Evolutionary conservation across 1,140 invertebrate genomes (phyloP).

Genomic region (Drusus annulatus): DNA sequence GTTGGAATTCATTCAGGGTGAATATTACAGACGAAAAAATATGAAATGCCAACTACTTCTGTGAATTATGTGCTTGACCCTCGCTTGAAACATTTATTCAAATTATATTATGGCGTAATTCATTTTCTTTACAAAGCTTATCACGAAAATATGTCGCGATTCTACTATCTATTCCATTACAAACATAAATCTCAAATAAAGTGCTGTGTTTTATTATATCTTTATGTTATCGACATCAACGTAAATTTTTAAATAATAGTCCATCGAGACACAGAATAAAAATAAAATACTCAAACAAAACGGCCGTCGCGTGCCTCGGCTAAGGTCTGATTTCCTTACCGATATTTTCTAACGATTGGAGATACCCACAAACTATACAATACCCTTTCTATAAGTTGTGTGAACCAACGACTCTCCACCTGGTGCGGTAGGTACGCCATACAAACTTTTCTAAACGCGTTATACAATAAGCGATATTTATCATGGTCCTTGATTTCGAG

Average conservation of each 20-base stretch:
- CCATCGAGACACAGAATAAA: too few species aligned
- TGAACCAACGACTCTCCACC: too few species aligned
- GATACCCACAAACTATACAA: too few species aligned
- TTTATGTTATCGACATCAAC: neutral
- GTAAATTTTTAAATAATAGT: neutral
- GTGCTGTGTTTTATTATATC: neutral
- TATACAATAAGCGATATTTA: neutral
- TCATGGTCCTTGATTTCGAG: neutral
- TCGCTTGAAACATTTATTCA: neutral
- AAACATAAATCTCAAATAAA: neutral
- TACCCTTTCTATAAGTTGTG: too few species aligned
- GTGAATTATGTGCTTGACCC: neutral
- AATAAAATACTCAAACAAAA: too few species aligned
- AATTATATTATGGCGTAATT: neutral
- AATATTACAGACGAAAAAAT: too few species aligned
- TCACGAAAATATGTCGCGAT: slow-evolving; percentile 4
- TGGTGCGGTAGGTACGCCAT: too few species aligned
- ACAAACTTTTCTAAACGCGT: neutral
- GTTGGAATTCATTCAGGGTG: too few species aligned
- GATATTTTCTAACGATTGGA: too few species aligned
- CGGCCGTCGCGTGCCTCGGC: too few species aligned
- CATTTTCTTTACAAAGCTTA: slow-evolving; percentile 4
- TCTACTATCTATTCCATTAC: neutral
- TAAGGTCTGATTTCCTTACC: too few species aligned
- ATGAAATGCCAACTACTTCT: neutral